Evolutionary conservation across 2,888 invertebrate genomes (phyloP).

Genomic region (Galerucella nymphaeae): DNA sequence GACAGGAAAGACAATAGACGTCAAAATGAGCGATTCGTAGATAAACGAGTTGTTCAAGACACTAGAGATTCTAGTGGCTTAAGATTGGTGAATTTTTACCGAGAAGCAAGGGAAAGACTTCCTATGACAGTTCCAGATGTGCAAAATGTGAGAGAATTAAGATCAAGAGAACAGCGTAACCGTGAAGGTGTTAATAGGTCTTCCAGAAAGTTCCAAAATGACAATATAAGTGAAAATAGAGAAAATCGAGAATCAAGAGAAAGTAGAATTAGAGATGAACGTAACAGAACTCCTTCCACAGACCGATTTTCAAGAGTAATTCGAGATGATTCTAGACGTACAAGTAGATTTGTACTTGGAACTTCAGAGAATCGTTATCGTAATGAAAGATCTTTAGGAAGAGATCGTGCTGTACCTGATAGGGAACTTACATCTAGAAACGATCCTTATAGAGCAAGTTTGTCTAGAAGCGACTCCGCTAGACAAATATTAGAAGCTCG

Average conservation of each 20-base stretch:
- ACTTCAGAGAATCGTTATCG: background rate
- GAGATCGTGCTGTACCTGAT: background rate
- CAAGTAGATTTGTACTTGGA: background rate
- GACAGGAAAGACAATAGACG: background rate
- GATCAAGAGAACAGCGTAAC: background rate
- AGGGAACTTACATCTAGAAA: background rate
- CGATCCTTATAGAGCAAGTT: slow-evolving; percentile 13
- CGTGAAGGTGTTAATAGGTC: background rate
- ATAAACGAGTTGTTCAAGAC: background rate
- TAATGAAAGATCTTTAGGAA: background rate
- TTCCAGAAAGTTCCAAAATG: background rate
- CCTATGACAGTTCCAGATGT: background rate
- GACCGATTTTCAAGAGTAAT: background rate
- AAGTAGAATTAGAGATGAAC: background rate
- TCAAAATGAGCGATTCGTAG: background rate
- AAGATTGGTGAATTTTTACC: background rate
- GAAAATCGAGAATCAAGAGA: background rate
- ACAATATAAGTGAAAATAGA: slow-evolving; percentile 6
- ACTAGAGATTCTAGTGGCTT: background rate
- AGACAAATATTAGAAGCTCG: slow-evolving; percentile 33
- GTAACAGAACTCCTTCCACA: background rate
- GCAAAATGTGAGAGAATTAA: background rate
- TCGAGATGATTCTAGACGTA: background rate
- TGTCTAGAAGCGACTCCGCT: slow-evolving; percentile 44
- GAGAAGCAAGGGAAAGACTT: background rate